Evolutionary conservation across 2,888 invertebrate species (phyloP), one percentile per base, ranked within the genome.

Genomic region (Brachylomia viminalis): DNA sequence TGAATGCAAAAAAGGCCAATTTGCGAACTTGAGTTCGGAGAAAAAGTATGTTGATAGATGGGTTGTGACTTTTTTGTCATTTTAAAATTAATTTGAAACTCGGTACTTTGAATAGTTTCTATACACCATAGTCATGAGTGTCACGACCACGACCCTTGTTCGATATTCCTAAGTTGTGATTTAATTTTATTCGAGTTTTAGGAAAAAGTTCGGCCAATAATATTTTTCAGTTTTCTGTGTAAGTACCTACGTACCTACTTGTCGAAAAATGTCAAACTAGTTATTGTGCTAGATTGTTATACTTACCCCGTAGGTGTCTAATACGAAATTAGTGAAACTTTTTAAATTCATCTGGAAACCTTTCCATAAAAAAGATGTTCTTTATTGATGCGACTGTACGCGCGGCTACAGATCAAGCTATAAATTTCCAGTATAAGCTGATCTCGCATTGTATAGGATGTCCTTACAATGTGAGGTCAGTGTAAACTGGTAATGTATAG

Each of bases 1-100:
- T 30, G 33, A 47, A 72, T 76, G 66, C 72, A 84, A 76, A 76
- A 80, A 80, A 73, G 17, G 10, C 30, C 10, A 70, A 74, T 74
- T 74, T 64, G 58, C 84, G 52, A 71, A 54, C 27, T 42, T 33
- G 66, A 66, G 66, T 70, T 62, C 67, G 33, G 2, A 47, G 61
- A 81, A 83, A 78, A 61, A 64, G 17, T 30, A 56, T 30, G 59
- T 74, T 67, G 49, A 27, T 52, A n/a, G 11, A n/a, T 68, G 45
- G 11, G 10, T 62, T n/a, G n/a, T 59, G 7, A 27, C 7, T 30
- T 54, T 54, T 81, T 58, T 71, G n/a, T 30, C 0, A 30, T n/a
- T 67, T 58, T 20, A 0, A 33, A n/a, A 45, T 66, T 54, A 33
- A 7, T 66, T 45, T 10, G 45, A 23, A 33, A 30, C 67, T 33